Evolutionary conservation across 2,113 vertebrate genomes (phyloP), one percentile per base, ranked within the genome.

Genomic region (Phrynocephalus versicolor): DNA sequence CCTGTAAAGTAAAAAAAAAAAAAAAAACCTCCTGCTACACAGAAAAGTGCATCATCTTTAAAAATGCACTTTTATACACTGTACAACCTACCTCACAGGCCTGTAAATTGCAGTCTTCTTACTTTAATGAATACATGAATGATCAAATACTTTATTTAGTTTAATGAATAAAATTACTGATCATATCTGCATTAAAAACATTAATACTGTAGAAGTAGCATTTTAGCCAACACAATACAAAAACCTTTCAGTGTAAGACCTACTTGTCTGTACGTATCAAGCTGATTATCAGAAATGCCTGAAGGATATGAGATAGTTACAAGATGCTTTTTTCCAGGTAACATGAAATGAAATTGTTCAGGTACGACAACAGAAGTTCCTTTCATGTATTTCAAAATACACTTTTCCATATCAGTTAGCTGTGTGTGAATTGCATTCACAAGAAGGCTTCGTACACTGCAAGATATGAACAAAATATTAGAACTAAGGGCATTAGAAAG

Each of bases 261-360:
- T 94, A 97, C 98, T 97, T 97, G 97, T 88, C 98, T 97, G 13
- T 95, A 96, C 27, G 92, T 89, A 89, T 97, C 96, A 33, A 99
- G 95, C 0, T 97, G 96, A 90, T 89, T 94, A 90, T 99, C 98
- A 41, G 97, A 91, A 86, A 98, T 95, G 88, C 98, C 98, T 23
- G 96, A 95, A 69, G 99, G 98, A 92, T 98, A 99, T 0, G 97
- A 95, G 75, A 97, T 89, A 3, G 98, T 99, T 85, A 97, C 89
- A 21, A 99, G 96, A 5, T 94, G 92, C 57, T 93, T 94, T 30
- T 95, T 91, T 41, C 96, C 96, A 41, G 98, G 98, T 76, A 99
- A 95, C 91, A 97, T 94, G 93, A 99, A 99, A 95, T 99, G 98
- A 91, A 98, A 92, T 16, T 97, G 96, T 85, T 98, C 97, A 27